Evolutionary conservation across 2,797 vertebrate species (phyloP).

Genomic region (Stomatorhinus walkeri): DNA sequence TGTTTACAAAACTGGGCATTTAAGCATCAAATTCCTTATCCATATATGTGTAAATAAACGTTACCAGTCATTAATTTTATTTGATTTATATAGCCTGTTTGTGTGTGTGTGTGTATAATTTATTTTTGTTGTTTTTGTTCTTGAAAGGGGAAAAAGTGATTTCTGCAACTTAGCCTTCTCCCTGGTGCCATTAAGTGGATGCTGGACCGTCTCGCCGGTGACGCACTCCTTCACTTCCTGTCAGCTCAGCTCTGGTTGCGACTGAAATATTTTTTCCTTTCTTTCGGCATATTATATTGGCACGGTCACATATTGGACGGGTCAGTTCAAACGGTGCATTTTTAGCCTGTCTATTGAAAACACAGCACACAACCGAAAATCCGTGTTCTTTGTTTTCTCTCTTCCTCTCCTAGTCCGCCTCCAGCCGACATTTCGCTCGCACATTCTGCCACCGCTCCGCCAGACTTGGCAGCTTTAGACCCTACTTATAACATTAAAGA

Average conservation of each 20-base stretch:
- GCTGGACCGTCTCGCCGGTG: neutral
- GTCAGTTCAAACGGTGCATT: neutral
- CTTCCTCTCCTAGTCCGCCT: neutral
- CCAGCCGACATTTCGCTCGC: neutral
- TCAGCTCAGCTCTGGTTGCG: neutral
- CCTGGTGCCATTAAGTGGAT: neutral
- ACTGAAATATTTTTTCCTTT: neutral
- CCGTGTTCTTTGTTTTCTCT: neutral
- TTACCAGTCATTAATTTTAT: neutral
- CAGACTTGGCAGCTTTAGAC: conserved; percentile 6
- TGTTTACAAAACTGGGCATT: neutral
- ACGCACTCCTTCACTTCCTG: neutral
- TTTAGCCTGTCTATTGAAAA: neutral
- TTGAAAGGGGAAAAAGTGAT: neutral
- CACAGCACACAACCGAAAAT: neutral
- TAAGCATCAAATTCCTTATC: neutral
- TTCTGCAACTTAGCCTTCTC: neutral
- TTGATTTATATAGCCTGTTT: no score
- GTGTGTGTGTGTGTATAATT: neutral
- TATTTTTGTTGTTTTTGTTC: neutral
- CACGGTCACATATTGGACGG: neutral
- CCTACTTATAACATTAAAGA: neutral
- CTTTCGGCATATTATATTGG: neutral
- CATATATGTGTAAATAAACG: neutral
- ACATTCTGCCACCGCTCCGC: neutral